phyloP scores from a whole-genome alignment of 2,797 vertebrate species.

The Mormyrops attenuatus region DNA sequence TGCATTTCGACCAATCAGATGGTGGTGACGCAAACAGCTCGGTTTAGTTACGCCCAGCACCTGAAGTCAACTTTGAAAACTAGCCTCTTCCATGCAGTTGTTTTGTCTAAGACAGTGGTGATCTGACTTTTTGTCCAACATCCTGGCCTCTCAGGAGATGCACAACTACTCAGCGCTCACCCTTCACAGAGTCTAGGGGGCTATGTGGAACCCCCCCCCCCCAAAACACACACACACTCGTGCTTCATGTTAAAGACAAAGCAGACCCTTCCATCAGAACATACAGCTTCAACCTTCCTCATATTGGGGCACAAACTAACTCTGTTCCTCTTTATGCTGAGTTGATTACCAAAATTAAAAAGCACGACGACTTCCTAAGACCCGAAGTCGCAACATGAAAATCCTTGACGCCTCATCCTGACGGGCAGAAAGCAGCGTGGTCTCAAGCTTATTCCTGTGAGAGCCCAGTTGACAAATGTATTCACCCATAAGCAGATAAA shows the following conservation, averaged over 20 bases:
- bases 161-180: background rate
- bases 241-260: background rate
- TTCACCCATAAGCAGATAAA: background rate
- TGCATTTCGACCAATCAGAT: too few relatives aligned
- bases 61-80: background rate
- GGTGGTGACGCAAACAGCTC: too few relatives aligned
- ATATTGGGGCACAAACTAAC: background rate
- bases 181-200: background rate
- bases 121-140: background rate
- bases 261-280: background rate
- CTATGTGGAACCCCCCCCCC: background rate
- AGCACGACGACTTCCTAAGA: background rate
- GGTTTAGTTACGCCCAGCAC: background rate
- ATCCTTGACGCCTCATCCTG: background rate
- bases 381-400: background rate
- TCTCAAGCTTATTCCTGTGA: background rate
- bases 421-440: background rate
- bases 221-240: background rate
- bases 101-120: background rate
- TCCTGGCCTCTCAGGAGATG: background rate
- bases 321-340: background rate
- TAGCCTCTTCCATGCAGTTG: background rate
- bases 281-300: background rate
- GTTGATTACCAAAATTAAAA: background rate
- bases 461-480: background rate